Percentiles rank a stretch among this genome's conserved stretches.
Evolutionary conservation across 2,113 vertebrate species (phyloP).

Genomic region (Calcarius ornatus): DNA sequence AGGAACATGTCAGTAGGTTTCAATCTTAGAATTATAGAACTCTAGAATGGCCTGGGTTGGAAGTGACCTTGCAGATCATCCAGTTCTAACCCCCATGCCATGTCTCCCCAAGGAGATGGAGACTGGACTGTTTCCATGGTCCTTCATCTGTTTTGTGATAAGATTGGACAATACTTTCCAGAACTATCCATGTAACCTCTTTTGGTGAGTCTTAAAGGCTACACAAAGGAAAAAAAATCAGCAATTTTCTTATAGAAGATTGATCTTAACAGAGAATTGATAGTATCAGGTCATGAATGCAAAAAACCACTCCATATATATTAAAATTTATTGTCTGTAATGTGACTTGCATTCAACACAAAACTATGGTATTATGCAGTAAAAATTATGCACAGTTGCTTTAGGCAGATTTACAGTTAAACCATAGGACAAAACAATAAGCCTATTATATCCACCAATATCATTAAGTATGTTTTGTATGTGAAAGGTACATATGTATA

Average conservation of each 20-base stretch:
- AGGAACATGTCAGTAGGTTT: not conserved
- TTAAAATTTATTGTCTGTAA: not conserved
- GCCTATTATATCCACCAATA: not conserved
- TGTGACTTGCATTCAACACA: not conserved
- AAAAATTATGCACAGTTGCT: not conserved
- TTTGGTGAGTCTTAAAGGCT: not conserved
- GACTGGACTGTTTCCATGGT: not conserved
- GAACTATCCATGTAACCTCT: not conserved
- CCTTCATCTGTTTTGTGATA: not conserved
- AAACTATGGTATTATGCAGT: not conserved
- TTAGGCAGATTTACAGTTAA: not conserved
- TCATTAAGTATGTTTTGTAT: not conserved
- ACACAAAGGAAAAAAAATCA: not conserved
- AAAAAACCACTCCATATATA: fast-evolving
- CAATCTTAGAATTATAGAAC: not conserved
- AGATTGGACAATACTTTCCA: not conserved
- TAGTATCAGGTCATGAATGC: not conserved
- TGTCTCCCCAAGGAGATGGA: not conserved
- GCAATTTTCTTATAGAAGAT: not conserved
- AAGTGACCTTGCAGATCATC: not conserved
- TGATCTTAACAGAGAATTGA: not conserved
- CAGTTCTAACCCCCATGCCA: fast-evolving
- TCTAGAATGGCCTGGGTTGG: not conserved
- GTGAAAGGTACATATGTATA: not conserved
- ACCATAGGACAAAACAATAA: not conserved